Conservation (phyloP, 2,888 invertebrate genomes). For the Geotrupes spiniger region DNA sequence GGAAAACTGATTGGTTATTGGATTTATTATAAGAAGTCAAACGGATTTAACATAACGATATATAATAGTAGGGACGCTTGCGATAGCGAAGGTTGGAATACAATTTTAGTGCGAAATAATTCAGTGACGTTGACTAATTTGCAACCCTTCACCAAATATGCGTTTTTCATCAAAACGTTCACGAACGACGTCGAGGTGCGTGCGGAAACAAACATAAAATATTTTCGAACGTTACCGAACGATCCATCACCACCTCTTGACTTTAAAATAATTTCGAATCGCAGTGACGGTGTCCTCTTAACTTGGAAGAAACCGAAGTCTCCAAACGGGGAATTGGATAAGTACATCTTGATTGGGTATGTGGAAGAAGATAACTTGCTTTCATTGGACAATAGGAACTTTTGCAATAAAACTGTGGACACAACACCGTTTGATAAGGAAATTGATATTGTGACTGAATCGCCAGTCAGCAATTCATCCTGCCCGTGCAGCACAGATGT, state of each 20-base stretch:
- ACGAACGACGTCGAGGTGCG: conserved; percentile 52
- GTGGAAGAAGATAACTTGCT: conserved; percentile 33
- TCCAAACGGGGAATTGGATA: conserved; percentile 42
- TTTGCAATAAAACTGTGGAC: conserved; percentile 27
- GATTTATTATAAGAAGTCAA: conserved; percentile 57
- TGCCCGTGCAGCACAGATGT: not conserved
- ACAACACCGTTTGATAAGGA: too few species aligned
- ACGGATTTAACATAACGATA: conserved; percentile 51
- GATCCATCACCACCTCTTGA: conserved; percentile 51
- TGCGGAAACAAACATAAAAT: conserved; percentile 57
- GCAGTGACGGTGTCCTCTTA: conserved; percentile 48
- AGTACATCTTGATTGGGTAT: conserved; percentile 45
- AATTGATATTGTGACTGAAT: not conserved
- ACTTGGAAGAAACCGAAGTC: conserved; percentile 60
- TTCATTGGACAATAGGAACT: conserved; percentile 30
- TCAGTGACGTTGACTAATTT: conserved; percentile 49
- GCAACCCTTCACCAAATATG: conserved; percentile 68
- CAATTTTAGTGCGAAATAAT: conserved; percentile 34
- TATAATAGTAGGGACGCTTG: conserved; percentile 45
- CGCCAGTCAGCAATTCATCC: not conserved
- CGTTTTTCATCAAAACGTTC: conserved; percentile 62
- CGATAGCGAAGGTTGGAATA: conserved; percentile 38
- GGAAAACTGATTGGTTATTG: conserved; percentile 57
- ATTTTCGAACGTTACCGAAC: conserved; percentile 63
- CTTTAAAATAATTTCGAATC: conserved; percentile 39